Evolutionary conservation across 1,140 invertebrate species (phyloP).

Genomic region (Drosophila pandora): DNA sequence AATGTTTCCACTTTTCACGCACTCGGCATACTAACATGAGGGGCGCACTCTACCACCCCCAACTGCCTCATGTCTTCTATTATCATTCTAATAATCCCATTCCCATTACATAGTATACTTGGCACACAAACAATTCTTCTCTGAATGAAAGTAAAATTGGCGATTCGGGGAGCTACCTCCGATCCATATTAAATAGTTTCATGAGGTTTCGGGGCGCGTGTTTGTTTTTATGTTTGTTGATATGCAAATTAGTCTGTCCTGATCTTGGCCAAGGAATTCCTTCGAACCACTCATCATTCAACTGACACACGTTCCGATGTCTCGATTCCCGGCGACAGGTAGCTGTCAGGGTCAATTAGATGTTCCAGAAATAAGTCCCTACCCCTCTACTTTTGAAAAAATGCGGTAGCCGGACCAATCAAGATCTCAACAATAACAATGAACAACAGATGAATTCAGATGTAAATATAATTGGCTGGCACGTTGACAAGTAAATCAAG

Average conservation of each 20-base stretch:
- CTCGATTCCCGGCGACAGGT: constrained; percentile 35
- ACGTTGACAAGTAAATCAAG: constrained; percentile 71
- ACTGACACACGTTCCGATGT: constrained; percentile 24
- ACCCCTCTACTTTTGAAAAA: constrained; percentile 2
- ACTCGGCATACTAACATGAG: constrained; percentile 53
- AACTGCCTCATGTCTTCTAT: constrained; percentile 16
- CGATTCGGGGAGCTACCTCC: constrained; percentile 11
- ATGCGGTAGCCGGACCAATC: constrained; percentile 11
- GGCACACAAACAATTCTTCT: constrained; percentile 50
- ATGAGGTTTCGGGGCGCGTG: constrained; percentile 28
- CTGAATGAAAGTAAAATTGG: constrained; percentile 69
- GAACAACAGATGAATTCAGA: constrained; percentile 27
- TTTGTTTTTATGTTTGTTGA: constrained; percentile 34
- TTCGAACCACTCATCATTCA: constrained; percentile 10
- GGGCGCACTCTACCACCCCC: neutral
- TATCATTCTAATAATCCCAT: constrained; percentile 37
- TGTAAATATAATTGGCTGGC: constrained; percentile 67
- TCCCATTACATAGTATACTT: constrained; percentile 43
- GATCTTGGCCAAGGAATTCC: constrained; percentile 33
- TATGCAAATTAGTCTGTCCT: constrained; percentile 28
- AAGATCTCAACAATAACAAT: constrained; percentile 15
- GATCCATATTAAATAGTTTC: constrained; percentile 39
- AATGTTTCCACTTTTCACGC: constrained; percentile 46
- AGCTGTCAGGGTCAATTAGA: constrained; percentile 50
- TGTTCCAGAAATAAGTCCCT: neutral